Base-by-base conservation (phyloP, 2,888 invertebrate species). In the Meghimatium bilineatum region DNA sequence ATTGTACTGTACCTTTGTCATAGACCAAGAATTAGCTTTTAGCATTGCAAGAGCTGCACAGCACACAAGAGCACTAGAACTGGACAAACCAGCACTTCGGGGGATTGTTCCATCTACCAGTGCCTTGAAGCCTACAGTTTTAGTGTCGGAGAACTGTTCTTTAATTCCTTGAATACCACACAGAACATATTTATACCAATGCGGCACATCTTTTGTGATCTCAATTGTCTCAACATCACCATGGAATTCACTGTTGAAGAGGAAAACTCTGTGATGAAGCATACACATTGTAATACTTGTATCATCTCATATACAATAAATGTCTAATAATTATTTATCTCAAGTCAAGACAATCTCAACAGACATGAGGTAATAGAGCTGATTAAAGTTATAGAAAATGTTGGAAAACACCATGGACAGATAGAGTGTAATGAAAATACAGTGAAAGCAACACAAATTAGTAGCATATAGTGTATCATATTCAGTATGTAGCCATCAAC, bases 41-140 rank as follows among this genome's bases (percentile, higher is more conserved):
- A 96, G 94, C 83, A 96, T 96, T 56, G 97, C 95, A 69, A 99
- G 94, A 66, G 97, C 97, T 8, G 98, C 96, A 52, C 98, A 97
- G 92, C 98, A 98, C 14, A 99, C 99, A 84, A 99, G 94, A 32
- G 99, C 99, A 92, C 98, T 99, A 38, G 99, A 99, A 93, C 98
- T 98, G 0, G 99, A 99, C 60, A 99, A 95, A 10, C 99, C 99
- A 20, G 99, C 97, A 86, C 97, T 97, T 44, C 96, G 96, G 6
- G 99, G 99, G 88, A 99, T 96, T 89, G 95, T 96, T 17, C 98
- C 98, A 93, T 96, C 96, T 23, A 98, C 95, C 74, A 96, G 95
- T 85, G 97, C 95, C 87, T 95, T 95, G 93, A 98, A 94, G 12
- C 97, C 97, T 85, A 80, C 80, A 14, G 84, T 81, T 1, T 83